Percentiles rank a stretch among this genome's conserved stretches.
phyloP scores from a whole-genome alignment of 2,797 vertebrate species.

The Coendou prehensilis region DNA sequence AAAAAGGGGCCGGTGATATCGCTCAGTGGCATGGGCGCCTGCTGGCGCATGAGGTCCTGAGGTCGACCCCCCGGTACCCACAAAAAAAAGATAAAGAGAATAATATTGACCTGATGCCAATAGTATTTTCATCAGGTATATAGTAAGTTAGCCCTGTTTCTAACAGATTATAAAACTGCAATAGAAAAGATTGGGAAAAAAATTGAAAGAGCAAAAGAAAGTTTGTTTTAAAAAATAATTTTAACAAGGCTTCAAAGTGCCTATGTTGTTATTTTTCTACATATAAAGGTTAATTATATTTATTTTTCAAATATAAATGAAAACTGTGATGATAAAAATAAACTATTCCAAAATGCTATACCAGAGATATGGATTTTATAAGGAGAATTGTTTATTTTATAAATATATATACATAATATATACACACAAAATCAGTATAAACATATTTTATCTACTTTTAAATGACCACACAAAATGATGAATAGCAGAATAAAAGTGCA shows the following conservation, averaged over 20 bases:
- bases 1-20: too few relatives aligned
- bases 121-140: neutral
- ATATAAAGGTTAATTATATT: constrained; percentile 34
- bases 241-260: neutral
- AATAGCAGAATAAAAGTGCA: neutral
- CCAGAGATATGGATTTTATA: neutral
- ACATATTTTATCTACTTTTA: neutral
- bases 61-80: too few relatives aligned
- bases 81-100: neutral
- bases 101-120: neutral
- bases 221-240: neutral
- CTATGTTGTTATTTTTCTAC: neutral
- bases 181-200: neutral
- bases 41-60: too few relatives aligned
- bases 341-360: neutral
- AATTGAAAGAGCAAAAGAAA: neutral
- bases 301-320: constrained; percentile 7
- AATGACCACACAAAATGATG: neutral
- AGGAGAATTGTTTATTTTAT: neutral
- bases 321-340: neutral
- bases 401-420: neutral
- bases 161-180: neutral
- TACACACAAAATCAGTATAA: neutral
- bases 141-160: fast-evolving
- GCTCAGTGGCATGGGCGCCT: too few relatives aligned